Evolutionary conservation across 2,888 invertebrate genomes (phyloP).

Genomic region (Hesperia comma): DNA sequence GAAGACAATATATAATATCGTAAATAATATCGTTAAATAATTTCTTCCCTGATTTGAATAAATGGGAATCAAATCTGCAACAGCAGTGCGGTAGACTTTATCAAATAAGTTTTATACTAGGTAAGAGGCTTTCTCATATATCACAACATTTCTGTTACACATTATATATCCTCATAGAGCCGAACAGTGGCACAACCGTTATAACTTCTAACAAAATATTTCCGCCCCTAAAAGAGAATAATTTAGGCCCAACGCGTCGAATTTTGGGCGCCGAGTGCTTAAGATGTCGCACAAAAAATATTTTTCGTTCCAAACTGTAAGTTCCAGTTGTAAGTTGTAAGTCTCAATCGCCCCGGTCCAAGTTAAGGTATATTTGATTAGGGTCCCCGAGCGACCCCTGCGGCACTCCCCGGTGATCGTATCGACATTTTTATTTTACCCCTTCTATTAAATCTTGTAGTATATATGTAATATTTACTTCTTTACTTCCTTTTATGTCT

Average conservation of each 20-base stretch:
- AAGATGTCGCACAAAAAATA: constrained; percentile 28
- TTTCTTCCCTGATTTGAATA: no score
- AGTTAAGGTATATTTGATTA: constrained; percentile 77
- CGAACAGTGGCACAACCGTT: background rate
- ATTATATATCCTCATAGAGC: no score
- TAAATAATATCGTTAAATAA: no score
- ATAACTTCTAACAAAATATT: background rate
- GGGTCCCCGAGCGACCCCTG: constrained; percentile 53
- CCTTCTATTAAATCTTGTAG: constrained; percentile 71
- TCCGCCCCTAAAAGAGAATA: background rate
- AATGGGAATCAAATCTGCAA: no score
- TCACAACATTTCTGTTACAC: no score
- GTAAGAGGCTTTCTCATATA: no score
- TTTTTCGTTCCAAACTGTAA: constrained; percentile 11
- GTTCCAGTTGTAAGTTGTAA: constrained; percentile 54
- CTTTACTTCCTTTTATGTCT: no score
- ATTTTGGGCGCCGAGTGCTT: constrained; percentile 19
- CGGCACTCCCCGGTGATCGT: constrained; percentile 58
- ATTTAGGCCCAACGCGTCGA: background rate
- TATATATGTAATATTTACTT: no score
- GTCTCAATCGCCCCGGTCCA: constrained; percentile 58
- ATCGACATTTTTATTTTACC: constrained; percentile 69
- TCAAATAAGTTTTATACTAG: no score
- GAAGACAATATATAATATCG: no score
- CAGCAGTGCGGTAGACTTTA: no score